phyloP scores from a whole-genome alignment of 2,888 invertebrate species.

The Tenthredo amoena region DNA sequence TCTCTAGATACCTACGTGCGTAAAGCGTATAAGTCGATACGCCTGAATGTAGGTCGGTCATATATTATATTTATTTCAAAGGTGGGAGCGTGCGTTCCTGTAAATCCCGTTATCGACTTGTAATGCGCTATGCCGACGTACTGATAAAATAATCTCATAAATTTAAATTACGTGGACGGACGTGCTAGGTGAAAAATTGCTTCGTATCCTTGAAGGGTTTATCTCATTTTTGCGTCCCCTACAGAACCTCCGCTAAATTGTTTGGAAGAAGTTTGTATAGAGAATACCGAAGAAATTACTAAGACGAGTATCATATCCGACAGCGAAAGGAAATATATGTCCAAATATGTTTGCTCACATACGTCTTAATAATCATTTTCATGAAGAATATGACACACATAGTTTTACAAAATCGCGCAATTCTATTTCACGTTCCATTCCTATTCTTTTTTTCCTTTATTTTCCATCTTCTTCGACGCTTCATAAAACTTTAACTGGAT shows the following conservation, averaged over 20 bases:
- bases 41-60: slow-evolving; percentile 35
- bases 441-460: neutral
- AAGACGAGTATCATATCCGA: slow-evolving; percentile 1
- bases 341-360: neutral
- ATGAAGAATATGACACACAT: neutral
- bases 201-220: slow-evolving; percentile 59
- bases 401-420: neutral
- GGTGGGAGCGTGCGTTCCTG: slow-evolving; percentile 22
- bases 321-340: neutral
- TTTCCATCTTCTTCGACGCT: neutral
- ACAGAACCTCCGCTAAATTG: slow-evolving; percentile 21
- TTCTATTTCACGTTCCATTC: neutral
- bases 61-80: slow-evolving; percentile 48
- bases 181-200: slow-evolving; percentile 62
- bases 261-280: slow-evolving; percentile 6
- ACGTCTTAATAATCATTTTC: neutral
- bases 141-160: slow-evolving; percentile 63
- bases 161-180: slow-evolving; percentile 59
- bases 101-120: slow-evolving; percentile 51
- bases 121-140: slow-evolving; percentile 41
- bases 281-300: slow-evolving; percentile 3
- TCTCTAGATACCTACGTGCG: neutral
- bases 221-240: slow-evolving; percentile 54
- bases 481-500: neutral
- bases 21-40: slow-evolving; percentile 18